Evolutionary conservation across 1,140 invertebrate species (phyloP).

Genomic region (Battus philenor): DNA sequence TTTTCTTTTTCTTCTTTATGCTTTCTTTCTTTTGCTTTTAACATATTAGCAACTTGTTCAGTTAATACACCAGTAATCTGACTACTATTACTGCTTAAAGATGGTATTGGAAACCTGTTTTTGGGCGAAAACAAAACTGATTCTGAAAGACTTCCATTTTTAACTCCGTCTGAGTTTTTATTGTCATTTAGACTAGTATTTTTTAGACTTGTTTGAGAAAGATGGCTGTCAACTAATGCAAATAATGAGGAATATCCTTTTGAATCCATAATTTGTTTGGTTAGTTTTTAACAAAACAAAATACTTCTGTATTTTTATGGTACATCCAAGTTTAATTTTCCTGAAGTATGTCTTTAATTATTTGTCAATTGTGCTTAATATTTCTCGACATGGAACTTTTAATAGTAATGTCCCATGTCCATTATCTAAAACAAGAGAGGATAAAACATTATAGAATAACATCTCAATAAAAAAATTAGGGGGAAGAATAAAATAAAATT

Average conservation of each 20-base stretch:
- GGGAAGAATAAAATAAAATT: too few species aligned
- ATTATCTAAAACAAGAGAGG: too few species aligned
- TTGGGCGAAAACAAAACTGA: constrained; percentile 19
- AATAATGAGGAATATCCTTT: constrained; percentile 42
- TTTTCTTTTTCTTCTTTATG: constrained; percentile 25
- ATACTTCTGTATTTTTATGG: too few species aligned
- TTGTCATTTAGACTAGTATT: constrained; percentile 20
- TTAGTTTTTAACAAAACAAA: too few species aligned
- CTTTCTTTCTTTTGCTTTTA: constrained; percentile 48
- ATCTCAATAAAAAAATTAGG: too few species aligned
- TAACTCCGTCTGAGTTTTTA: constrained; percentile 13
- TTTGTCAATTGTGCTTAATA: too few species aligned
- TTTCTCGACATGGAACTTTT: too few species aligned
- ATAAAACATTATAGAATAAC: too few species aligned
- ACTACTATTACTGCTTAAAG: constrained; percentile 31
- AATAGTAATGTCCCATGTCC: too few species aligned
- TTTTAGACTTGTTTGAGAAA: constrained; percentile 44
- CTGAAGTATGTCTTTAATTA: too few species aligned
- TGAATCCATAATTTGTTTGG: constrained; percentile 38
- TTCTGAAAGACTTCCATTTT: constrained; percentile 29
- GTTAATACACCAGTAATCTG: constrained; percentile 44
- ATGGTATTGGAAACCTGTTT: constrained; percentile 31
- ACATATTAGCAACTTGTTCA: constrained; percentile 51
- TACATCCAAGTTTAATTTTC: too few species aligned
- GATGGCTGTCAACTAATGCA: constrained; percentile 50